phyloP scores from a whole-genome alignment of 2,113 vertebrate genomes.

The Pontoporia blainvillei region DNA sequence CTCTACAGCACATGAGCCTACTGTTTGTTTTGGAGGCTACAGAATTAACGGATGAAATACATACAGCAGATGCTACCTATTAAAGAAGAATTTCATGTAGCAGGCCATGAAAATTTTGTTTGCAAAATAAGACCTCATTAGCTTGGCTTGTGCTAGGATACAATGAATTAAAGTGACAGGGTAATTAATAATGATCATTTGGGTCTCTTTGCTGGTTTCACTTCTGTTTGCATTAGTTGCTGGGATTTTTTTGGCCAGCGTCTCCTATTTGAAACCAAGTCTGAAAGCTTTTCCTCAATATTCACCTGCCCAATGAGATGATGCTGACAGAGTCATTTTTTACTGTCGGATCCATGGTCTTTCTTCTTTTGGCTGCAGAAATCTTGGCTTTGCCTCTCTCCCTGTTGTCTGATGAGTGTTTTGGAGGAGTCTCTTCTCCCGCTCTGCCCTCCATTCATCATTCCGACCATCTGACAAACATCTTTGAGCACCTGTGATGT shows the following conservation, averaged over 20 bases:
- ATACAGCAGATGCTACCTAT: constrained; percentile 68
- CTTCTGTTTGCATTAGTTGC: constrained; percentile 15
- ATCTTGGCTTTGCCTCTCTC: constrained; percentile 1
- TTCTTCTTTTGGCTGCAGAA: not conserved
- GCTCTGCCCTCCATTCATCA: not conserved
- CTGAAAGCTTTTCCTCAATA: not conserved
- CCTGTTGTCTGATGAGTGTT: not conserved
- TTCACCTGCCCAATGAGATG: not conserved
- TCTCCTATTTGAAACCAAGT: not conserved
- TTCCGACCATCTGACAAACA: not conserved
- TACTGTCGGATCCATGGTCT: not conserved
- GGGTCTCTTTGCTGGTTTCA: not conserved
- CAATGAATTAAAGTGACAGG: constrained; percentile 57
- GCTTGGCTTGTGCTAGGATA: constrained; percentile 47
- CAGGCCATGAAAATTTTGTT: constrained; percentile 59
- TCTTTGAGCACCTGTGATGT: not conserved
- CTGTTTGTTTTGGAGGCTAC: constrained; percentile 58
- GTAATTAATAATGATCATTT: constrained; percentile 49
- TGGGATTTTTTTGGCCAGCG: not conserved
- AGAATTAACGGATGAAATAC: constrained; percentile 55
- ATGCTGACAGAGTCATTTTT: not conserved
- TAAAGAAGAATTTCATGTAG: constrained; percentile 66
- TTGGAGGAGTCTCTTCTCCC: not conserved
- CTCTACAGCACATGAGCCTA: not conserved
- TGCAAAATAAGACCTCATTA: constrained; percentile 70